Evolutionary conservation across 2,113 vertebrate genomes (phyloP), one percentile per base, ranked within the genome.

Genomic region (Plestiodon gilberti): DNA sequence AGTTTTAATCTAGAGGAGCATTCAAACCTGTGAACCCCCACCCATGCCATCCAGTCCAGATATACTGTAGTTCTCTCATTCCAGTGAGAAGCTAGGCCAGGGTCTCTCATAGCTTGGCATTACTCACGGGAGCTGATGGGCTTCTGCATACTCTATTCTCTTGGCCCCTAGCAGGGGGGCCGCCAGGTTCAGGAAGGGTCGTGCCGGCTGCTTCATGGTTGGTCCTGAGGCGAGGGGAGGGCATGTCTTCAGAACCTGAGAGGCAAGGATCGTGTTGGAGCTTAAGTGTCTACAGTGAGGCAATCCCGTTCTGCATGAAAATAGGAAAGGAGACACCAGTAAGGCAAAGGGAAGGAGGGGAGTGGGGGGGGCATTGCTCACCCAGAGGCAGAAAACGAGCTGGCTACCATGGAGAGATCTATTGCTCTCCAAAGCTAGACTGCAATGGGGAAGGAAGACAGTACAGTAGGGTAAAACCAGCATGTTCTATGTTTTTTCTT

Each of bases 131-230:
- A 97, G 35, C 17, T 89, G 93, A 84, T 94, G 89, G 85, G 78
- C 86, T 89, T 97, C 97, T 0, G 91, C 71, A 90, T 97, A 97
- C 86, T 97, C 95, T 62, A 96, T 96, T 20, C 89, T 70, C 90
- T 95, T 95, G 69, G 92, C 92, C 23, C 91, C 55, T 40, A 87
- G 81, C 75, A 94, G 65, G 15, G 95, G 86, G 1, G 85, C 90
- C 0, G 90, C 93, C 64, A 97, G 91, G 90, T 93, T 96, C 87
- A 97, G 90, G 86, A 98, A 97, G 87, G 89, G 92, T 38, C 96
- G 33, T 22, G 65, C 79, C 14, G 87, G 93, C n/a, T 93, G 79
- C 25, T 40, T 67, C 71, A 78, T 3, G 4, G 86, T 22, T 55
- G 17, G 9, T 2, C 43, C 9, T 0, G 93, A 81, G 22, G 38